These are phyloP conservation scores for Unio delphinus DNA, from an alignment of 2,888 invertebrate species.

Conservation along the genomic window DNA sequence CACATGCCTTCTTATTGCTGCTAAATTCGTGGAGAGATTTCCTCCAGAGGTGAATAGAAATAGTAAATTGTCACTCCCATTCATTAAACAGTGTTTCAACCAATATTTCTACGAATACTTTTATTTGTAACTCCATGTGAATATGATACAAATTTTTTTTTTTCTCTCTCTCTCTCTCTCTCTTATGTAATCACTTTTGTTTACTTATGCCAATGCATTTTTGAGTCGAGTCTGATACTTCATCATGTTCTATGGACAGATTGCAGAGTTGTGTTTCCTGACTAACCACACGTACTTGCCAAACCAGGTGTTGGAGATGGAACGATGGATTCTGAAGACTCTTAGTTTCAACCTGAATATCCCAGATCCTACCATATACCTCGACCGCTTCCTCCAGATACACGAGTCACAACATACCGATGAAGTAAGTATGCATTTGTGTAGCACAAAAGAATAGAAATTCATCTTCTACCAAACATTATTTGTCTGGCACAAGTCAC, in stretches of 20 bases:
- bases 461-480: too few relatives aligned
- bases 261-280: conserved; percentile 52
- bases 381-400: conserved; percentile 51
- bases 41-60: conserved; percentile 49
- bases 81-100: not conserved
- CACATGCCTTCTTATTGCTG: conserved; percentile 54
- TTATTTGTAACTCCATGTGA: too few relatives aligned
- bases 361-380: conserved; percentile 51
- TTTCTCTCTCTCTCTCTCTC: not conserved
- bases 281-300: conserved; percentile 58
- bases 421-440: conserved; percentile 9
- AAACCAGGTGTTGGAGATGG: conserved; percentile 50
- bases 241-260: conserved; percentile 19
- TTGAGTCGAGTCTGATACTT: not conserved
- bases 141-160: too few relatives aligned
- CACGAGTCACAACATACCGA: too few relatives aligned
- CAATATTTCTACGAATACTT: too few relatives aligned
- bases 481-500: too few relatives aligned
- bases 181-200: not conserved
- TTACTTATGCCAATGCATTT: not conserved
- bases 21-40: conserved; percentile 58
- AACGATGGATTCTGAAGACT: conserved; percentile 40
- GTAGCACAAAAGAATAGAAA: not conserved
- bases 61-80: too few relatives aligned
- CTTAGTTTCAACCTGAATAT: conserved; percentile 53